Evolutionary conservation across 1,140 invertebrate species (phyloP).

Genomic region (Pseudomyrmex gracilis): DNA sequence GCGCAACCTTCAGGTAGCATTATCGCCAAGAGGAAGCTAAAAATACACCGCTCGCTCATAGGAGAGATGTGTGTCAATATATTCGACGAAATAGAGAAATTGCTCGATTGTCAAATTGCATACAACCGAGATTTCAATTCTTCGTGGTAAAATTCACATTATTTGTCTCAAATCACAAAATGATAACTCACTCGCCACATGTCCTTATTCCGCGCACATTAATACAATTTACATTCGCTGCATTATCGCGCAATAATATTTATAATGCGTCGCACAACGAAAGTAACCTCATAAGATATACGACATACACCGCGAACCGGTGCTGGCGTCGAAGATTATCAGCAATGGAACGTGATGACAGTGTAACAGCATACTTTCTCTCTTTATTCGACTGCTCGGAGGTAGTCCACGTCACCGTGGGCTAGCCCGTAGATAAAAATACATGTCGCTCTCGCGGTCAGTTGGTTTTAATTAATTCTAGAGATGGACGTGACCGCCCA

Average conservation of each 20-base stretch:
- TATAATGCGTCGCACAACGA: neutral
- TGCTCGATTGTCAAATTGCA: neutral
- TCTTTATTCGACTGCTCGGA: conserved; percentile 64
- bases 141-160: neutral
- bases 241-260: conserved; percentile 22
- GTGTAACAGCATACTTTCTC: conserved; percentile 52
- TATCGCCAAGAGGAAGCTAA: conserved; percentile 8
- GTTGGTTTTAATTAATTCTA: conserved; percentile 75
- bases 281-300: conserved; percentile 36
- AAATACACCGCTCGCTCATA: conserved; percentile 4
- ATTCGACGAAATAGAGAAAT: neutral
- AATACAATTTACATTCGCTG: conserved; percentile 23
- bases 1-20: conserved; percentile 42
- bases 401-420: conserved; percentile 75
- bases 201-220: neutral
- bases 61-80: neutral
- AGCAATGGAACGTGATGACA: conserved; percentile 42
- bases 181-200: neutral
- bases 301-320: conserved; percentile 45
- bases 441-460: conserved; percentile 76
- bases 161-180: neutral
- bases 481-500: conserved; percentile 70
- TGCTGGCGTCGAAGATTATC: conserved; percentile 68
- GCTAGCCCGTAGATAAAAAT: conserved; percentile 80
- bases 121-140: neutral